A percentile compares a stretch with the other conserved stretches of the same genome.
phyloP scores from a whole-genome alignment of 2,797 vertebrate species.

The Rhodeus uyekii region DNA sequence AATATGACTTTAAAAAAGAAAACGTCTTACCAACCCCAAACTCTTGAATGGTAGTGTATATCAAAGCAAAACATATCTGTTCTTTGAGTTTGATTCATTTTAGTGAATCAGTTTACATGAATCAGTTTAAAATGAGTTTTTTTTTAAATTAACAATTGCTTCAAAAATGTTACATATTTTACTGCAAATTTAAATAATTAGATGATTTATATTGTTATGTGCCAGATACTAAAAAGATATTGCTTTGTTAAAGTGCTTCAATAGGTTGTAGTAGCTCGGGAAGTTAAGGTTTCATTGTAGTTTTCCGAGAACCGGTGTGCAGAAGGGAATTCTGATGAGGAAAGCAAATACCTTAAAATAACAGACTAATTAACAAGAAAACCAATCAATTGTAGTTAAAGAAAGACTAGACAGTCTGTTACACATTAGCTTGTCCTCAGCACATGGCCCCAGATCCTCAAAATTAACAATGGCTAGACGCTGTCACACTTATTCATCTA shows the following conservation, averaged over 20 bases:
- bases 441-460: conserved; percentile 12
- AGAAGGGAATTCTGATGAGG: conserved; percentile 11
- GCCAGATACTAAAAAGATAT: not conserved
- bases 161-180: no score
- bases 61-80: not conserved
- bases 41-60: not conserved
- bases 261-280: not conserved
- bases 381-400: conserved; percentile 26
- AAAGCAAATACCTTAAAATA: conserved; percentile 29
- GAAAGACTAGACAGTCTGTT: conserved; percentile 35
- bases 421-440: conserved; percentile 51
- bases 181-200: no score
- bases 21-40: no score
- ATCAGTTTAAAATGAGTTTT: not conserved
- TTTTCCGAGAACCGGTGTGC: not conserved
- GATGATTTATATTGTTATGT: not conserved
- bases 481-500: conserved; percentile 31
- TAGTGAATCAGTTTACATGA: not conserved
- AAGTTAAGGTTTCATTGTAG: not conserved
- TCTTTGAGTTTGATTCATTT: not conserved
- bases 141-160: no score
- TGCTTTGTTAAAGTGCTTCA: not conserved
- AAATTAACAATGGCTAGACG: conserved; percentile 4
- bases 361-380: conserved; percentile 41
- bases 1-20: not conserved